Base-by-base conservation (phyloP, 1,140 invertebrate species). In the Heliconius hewitsoni region DNA sequence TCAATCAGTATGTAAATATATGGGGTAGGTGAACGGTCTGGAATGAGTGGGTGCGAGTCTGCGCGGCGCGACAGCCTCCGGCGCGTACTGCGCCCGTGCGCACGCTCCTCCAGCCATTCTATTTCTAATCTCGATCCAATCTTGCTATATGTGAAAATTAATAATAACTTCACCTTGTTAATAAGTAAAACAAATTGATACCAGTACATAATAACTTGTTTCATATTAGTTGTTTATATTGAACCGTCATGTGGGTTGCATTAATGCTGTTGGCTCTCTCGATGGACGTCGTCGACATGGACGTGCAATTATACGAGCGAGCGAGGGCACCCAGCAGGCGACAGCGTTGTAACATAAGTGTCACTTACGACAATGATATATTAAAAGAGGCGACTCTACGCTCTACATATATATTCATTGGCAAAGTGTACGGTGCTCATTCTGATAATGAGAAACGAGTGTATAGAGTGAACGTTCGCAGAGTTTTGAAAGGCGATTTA, bases 1-100 rank as follows among this genome's bases (percentile, higher is more conserved):
- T 87, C 87, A 90, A 92, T 93, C 89, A 91, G 86, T 91, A 92
- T 92, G 89, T 89, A 91, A 92, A 92, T 92, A 91, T 88, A 86
- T 91, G 82, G 88, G 90, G 87, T 93, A 89, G 90, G 90, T 91
- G 92, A 93, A 92, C 86, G 91, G 84, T 91, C 91, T 88, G 84
- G 86, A 86, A 81, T 85, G 90, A 89, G 91, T 93, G 90, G 91
- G 92, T 89, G 89, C 83, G 75, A 87, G 85, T 74, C 82, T 81
- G 87, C 81, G 80, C 78, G 80, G 80, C 82, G 82, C 81, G 81
- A 86, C 88, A 92, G 92, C 89, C 89, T 92, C 82, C 83, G 85
- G 82, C 86, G 88, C 85, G 87, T 77, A 73, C 85, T 87, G 89
- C 85, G 85, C 85, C 85, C 85, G 92, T 82, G 90, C 92, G 91